Evolutionary conservation across 2,888 invertebrate genomes (phyloP).

Genomic region (Apamea sordens): DNA sequence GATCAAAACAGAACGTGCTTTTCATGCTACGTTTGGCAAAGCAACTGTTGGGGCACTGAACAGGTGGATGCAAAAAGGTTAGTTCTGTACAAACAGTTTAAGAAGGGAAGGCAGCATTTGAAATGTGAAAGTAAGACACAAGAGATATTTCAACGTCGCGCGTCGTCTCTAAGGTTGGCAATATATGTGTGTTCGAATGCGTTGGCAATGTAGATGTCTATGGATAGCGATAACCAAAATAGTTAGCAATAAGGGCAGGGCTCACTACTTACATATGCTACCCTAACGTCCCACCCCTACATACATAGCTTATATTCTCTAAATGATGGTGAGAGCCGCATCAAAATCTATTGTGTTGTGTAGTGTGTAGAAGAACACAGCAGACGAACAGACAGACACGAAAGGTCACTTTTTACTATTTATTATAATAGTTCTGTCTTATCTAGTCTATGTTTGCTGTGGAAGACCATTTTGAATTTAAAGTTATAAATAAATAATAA

Average conservation of each 20-base stretch:
- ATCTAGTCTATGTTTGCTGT: background rate
- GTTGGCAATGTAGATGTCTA: too few relatives aligned
- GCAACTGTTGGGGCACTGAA: background rate
- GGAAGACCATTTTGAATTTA: background rate
- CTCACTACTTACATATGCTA: background rate
- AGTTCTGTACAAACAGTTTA: background rate
- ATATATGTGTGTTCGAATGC: too few relatives aligned
- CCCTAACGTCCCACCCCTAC: background rate
- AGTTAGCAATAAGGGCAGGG: background rate
- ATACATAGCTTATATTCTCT: background rate
- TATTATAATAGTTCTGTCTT: background rate
- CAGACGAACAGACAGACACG: too few relatives aligned
- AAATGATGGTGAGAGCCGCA: too few relatives aligned
- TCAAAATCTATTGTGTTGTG: too few relatives aligned
- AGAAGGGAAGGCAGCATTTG: background rate
- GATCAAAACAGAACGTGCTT: slow-evolving; percentile 36
- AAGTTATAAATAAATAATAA: background rate
- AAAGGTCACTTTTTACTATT: background rate
- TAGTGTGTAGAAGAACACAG: too few relatives aligned
- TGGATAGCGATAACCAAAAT: too few relatives aligned
- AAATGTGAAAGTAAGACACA: background rate
- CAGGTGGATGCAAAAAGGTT: background rate
- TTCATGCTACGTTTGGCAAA: slow-evolving; percentile 38
- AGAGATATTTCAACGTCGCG: background rate
- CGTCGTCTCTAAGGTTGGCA: too few relatives aligned